Conservation (phyloP, 2,113 vertebrate species). For the Mesocricetus auratus region DNA sequence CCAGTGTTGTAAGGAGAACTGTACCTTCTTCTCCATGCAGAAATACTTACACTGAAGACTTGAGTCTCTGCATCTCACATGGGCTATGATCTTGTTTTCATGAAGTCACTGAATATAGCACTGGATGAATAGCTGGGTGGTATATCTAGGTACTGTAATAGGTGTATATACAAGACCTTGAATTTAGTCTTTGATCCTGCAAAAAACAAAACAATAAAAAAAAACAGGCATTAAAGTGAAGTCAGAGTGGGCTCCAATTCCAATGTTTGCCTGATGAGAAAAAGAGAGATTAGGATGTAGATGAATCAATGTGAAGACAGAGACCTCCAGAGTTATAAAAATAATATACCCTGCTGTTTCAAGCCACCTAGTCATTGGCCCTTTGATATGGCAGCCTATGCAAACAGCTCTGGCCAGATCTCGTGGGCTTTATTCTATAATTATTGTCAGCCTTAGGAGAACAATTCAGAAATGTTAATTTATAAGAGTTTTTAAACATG, state of each 20-base stretch:
- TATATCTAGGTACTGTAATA: background rate
- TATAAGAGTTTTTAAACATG: background rate
- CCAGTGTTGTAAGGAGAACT: background rate
- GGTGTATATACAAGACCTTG: background rate
- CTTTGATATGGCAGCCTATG: background rate
- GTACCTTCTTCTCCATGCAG: accelerated
- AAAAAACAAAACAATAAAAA: background rate
- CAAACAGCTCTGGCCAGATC: background rate
- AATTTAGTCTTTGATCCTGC: background rate
- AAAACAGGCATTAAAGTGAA: background rate
- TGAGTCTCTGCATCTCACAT: background rate
- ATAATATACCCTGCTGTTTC: background rate
- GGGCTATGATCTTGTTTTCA: background rate
- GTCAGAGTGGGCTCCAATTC: background rate
- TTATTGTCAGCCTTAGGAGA: background rate
- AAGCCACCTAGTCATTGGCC: accelerated
- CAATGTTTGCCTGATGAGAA: background rate
- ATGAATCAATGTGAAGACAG: background rate
- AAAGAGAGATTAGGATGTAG: background rate
- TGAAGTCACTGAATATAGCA: background rate
- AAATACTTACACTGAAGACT: background rate
- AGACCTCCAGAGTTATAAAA: background rate
- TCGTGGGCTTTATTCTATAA: accelerated
- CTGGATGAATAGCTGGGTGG: background rate
- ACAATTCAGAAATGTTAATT: background rate